Base-by-base conservation (phyloP, 2,888 invertebrate genomes). In the Phyllotreta cruciferae region DNA sequence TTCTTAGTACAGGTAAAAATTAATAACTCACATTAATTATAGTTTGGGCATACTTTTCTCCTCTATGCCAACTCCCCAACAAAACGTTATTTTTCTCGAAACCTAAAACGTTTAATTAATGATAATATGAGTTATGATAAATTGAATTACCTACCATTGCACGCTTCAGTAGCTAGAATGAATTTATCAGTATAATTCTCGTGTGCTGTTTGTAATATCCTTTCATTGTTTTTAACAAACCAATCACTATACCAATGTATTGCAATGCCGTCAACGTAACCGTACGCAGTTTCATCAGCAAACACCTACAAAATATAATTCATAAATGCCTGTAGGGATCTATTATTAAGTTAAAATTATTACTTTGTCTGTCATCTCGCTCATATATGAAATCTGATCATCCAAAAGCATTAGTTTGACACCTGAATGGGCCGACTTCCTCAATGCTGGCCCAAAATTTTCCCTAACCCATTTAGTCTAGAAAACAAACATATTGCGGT, bases 211-310 rank as follows among this genome's bases (percentile, higher is more conserved):
- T 86, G 84, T 9, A 94, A 82, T 36, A 88, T 80, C 4, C 71
- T 70, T 0, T 87, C 77, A 24, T 1, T 24, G 24, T 24, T 4
- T 0, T 89, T 84, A 37, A 87, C 76, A 36, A 88, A 76, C 13
- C 78, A 75, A 80, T 94, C 91, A 62, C 84, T 83, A 78, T 96
- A 96, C 89, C 93, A 96, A 79, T 96, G 96, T 3, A 94, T 82
- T 0, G 88, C 91, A 44, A 93, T 84, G 0, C 94, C 95, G 72
- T 89, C 87, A 0, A 93, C 81, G 74, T 88, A 90, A 1, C 86
- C 79, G 1, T 85, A 76, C 0, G 87, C 85, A 65, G 82, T 81
- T 0, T 77, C 58, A 64, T 78, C 76, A 0, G 62, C 4, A 49
- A 83, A 77, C 35, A 83, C 64, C 73, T 78, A 35, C 68, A 75